Conservation (phyloP, 1,140 invertebrate species). For the Thaumatotibia leucotreta region DNA sequence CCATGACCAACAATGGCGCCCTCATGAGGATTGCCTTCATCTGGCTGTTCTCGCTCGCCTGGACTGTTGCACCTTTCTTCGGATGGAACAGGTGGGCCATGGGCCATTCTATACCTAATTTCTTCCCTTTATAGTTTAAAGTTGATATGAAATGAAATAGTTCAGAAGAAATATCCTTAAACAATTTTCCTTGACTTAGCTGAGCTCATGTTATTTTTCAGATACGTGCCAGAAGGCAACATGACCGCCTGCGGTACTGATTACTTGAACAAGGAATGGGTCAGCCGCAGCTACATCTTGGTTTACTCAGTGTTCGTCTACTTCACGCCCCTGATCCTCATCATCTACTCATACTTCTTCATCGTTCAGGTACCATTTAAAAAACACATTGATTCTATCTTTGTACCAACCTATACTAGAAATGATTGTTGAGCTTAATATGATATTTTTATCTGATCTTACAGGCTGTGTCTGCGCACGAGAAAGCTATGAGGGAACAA, state of each 20-base stretch:
- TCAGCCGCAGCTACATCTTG: constrained; percentile 80
- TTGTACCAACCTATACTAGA: no score
- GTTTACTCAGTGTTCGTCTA: constrained; percentile 81
- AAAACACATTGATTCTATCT: no score
- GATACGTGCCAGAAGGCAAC: constrained; percentile 89
- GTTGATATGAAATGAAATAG: no score
- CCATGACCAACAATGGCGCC: constrained; percentile 82
- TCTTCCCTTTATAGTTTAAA: no score
- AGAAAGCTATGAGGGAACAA: constrained; percentile 83
- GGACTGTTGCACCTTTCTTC: constrained; percentile 83
- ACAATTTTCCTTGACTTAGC: no score
- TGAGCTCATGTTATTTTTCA: constrained; percentile 26
- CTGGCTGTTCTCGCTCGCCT: constrained; percentile 82
- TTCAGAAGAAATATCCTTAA: no score
- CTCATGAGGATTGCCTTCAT: constrained; percentile 82
- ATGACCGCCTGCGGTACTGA: constrained; percentile 90
- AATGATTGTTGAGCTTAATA: background rate
- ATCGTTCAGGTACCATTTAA: constrained; percentile 80
- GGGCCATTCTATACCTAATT: no score
- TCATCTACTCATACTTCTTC: constrained; percentile 85
- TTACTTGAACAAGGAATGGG: constrained; percentile 82
- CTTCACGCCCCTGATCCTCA: constrained; percentile 80
- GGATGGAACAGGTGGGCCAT: constrained; percentile 80
- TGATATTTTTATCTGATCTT: no score
- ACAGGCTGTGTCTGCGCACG: constrained; percentile 82